Base-by-base conservation (phyloP, 2,888 invertebrate genomes). In the Amaurobius ferox region DNA sequence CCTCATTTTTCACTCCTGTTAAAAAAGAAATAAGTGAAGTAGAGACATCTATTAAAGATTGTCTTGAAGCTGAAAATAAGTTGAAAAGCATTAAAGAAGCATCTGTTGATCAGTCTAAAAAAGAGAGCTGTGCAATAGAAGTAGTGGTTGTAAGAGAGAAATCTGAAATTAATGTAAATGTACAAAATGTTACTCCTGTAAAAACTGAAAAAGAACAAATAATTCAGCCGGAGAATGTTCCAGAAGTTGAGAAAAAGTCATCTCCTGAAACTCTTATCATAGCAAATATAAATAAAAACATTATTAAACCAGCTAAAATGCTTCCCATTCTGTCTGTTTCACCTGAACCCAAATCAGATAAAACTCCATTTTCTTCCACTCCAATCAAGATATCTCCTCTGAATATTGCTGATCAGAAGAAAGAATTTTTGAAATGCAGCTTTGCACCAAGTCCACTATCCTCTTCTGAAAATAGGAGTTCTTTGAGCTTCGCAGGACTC, bases 401-500 rank as follows among this genome's bases (percentile, higher is more conserved):
- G 3, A 0, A 32, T 0, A 66, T 32, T 32, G 7, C 0, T 5
- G 23, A 55, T 5, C 35, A 35, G 9, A 16, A 30, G 30, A 30
- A 29, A 64, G 23, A 64, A n/a, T n/a, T 3, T 29, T 1, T 29
- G 13, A 64, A 64, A 13, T 13, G 11, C 16, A 64, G 29, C 30
- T 29, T 30, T 23, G 23, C 1, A 13, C 16, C 29, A 0, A 64
- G 29, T 29, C 16, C 29, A 3, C 64, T n/a, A 5, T n/a, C 64
- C 7, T 7, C 6, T 11, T 3, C 64, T 64, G 64, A 64, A 64
- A 39, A 40, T 40, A 68, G 28, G 7, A 40, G n/a, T 68, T n/a
- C n/a, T n/a, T 32, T 68, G 13, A 85, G 72, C 29, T 85, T 85
- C 72, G 62, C 77, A n/a, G 83, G 83, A 7, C 29, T 67, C 7